Base-by-base conservation (phyloP, 2,113 vertebrate species). In the Stictonetta naevosa region DNA sequence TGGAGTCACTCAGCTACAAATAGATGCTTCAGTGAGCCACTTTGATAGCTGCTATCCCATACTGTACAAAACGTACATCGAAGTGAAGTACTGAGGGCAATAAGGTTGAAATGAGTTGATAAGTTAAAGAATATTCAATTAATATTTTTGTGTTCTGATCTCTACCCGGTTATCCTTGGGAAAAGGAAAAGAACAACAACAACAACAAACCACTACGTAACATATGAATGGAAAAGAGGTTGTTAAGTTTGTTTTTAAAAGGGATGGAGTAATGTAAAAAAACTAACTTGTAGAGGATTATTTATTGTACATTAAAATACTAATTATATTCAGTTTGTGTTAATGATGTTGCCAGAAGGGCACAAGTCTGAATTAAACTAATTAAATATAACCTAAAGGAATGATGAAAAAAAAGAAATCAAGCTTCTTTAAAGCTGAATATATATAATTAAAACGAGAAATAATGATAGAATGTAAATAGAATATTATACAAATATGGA, bases 361-460 rank as follows among this genome's bases (percentile, higher is more conserved):
- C n/a, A 83, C 3, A 3, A 80, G 13, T 93, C 64, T 92, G 76
- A 94, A 90, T 95, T 86, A 94, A 95, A 88, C 92, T 92, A 95
- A 96, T 95, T 97, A 97, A 95, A 92, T 91, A 74, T 81, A 90
- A 69, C 86, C 92, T 94, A 86, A 94, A 96, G 88, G 52, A 93
- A 95, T 72, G 38, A 83, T 50, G 11, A 33, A 58, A 56, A 56
- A 85, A 85, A 62, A 55, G 6, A 83, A 88, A 68, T 66, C 3
- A 0, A 72, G 26, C 25, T 64, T 88, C 26, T 95, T 33, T 83
- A 55, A 84, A 93, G 8, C 38, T 85, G 48, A 71, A 82, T 83
- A 55, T 44, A 71, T 88, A 92, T 83, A 95, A 94, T 94, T 93
- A 82, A 95, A 96, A 83, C 52, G 29, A 71, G 60, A 92, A 80